Percentiles rank a stretch among this genome's conserved stretches.
These are phyloP conservation scores for Catonia carolina DNA, from an alignment of 2,888 invertebrate genomes.

Conservation along the genomic window DNA sequence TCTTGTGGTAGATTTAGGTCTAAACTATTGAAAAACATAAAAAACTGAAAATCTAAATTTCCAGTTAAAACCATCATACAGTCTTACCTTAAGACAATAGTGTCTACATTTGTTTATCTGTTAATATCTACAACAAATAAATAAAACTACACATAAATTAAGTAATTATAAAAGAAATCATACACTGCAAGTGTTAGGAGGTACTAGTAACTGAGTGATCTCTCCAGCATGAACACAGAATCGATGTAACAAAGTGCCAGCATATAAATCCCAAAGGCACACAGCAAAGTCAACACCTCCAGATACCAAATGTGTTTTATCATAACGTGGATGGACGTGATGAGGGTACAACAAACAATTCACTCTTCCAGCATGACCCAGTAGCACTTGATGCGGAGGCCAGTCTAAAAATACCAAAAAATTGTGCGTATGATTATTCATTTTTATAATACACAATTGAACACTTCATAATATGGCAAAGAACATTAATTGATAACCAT, in stretches of 20 bases:
- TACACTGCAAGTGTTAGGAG: conserved; percentile 84
- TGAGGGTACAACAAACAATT: conserved; percentile 94
- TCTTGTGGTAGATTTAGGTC: too few species aligned
- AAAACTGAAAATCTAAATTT: too few species aligned
- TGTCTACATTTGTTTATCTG: too few species aligned
- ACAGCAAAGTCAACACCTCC: conserved; percentile 98
- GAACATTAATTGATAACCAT: not conserved
- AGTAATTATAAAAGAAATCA: too few species aligned
- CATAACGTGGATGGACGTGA: conserved; percentile 81
- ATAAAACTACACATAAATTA: too few species aligned
- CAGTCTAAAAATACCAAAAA: conserved; percentile 59
- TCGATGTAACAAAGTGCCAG: conserved; percentile 79
- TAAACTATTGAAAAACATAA: too few species aligned
- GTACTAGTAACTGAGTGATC: conserved; percentile 88
- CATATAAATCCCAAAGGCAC: conserved; percentile 91
- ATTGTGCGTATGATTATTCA: not conserved
- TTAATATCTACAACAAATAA: too few species aligned
- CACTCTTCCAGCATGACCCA: conserved; percentile 88
- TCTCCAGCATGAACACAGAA: conserved; percentile 99
- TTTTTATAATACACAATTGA: not conserved
- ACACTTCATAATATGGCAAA: conserved; percentile 24
- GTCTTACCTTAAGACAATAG: too few species aligned
- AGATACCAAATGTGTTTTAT: conserved; percentile 81
- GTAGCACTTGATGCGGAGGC: conserved; percentile 80
- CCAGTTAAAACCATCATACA: too few species aligned